phyloP scores from a whole-genome alignment of 2,113 vertebrate genomes.

The Eurystomus gularis region DNA sequence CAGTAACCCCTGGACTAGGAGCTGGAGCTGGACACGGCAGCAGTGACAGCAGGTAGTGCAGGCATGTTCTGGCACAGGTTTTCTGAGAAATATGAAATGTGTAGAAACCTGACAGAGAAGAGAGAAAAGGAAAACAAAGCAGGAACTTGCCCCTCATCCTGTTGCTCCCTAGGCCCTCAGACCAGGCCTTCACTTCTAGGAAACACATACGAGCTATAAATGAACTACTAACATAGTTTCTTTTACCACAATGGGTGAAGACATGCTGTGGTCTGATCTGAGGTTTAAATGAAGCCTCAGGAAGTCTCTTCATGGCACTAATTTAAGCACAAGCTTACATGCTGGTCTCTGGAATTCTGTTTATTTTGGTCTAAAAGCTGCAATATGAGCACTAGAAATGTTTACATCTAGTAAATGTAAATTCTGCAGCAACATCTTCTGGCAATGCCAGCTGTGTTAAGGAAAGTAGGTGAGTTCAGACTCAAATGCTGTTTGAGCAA shows the following conservation, averaged over 20 bases:
- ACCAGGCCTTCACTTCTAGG: slow-evolving; percentile 19
- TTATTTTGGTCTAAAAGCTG: slow-evolving; percentile 50
- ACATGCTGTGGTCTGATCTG: slow-evolving; percentile 54
- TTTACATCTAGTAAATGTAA: slow-evolving; percentile 43
- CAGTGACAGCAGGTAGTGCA: background rate
- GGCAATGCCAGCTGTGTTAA: background rate
- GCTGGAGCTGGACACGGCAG: rapidly evolving
- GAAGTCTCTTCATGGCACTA: slow-evolving; percentile 20
- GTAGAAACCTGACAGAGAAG: background rate
- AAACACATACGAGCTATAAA: slow-evolving; percentile 36
- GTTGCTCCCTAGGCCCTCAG: background rate
- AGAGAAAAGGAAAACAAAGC: background rate
- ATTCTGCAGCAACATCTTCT: slow-evolving; percentile 13
- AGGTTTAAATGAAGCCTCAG: slow-evolving; percentile 57
- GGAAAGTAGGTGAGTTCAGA: background rate
- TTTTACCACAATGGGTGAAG: slow-evolving; percentile 48
- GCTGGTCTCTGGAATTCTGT: slow-evolving; percentile 30
- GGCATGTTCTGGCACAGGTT: background rate
- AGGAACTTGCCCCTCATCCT: background rate
- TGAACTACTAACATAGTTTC: slow-evolving; percentile 16
- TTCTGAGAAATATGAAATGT: background rate
- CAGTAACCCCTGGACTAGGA: background rate
- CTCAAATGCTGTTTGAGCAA: background rate
- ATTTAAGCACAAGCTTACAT: slow-evolving; percentile 37
- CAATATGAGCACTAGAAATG: slow-evolving; percentile 21